These are phyloP conservation scores for Anguilla obscura DNA, from an alignment of 2,797 vertebrate genomes.

Conservation along the genomic window DNA sequence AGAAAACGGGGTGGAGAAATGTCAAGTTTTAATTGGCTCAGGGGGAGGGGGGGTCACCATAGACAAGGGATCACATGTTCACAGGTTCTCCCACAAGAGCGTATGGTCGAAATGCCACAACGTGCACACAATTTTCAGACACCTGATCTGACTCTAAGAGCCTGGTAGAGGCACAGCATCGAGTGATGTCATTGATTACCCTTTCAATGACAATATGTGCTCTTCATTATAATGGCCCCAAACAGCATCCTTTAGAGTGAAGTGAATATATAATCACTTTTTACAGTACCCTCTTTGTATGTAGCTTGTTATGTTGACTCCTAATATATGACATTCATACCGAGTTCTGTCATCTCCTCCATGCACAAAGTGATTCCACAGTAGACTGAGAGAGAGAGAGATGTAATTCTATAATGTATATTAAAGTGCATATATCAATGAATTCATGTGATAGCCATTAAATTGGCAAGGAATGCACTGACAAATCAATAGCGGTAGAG, in stretches of 20 bases:
- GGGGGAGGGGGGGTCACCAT: constrained; percentile 52
- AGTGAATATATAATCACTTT: constrained; percentile 18
- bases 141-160: constrained; percentile 20
- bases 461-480: constrained; percentile 8
- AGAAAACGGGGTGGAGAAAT: constrained; percentile 59
- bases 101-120: constrained; percentile 33
- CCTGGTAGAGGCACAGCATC: neutral
- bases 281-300: neutral
- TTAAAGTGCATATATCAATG: constrained; percentile 12
- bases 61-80: constrained; percentile 48
- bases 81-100: constrained; percentile 27
- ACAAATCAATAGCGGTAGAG: constrained; percentile 27
- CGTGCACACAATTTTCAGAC: neutral
- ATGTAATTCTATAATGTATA: neutral
- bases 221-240: neutral
- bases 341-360: neutral
- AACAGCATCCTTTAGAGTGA: constrained; percentile 3
- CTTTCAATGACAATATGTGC: neutral
- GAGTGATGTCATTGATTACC: constrained; percentile 19
- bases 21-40: constrained; percentile 71
- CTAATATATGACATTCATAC: neutral
- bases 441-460: constrained; percentile 20
- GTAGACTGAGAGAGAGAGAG: neutral
- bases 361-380: neutral
- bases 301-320: neutral